Percentiles rank a stretch among this genome's conserved stretches.
Conservation (phyloP, 2,888 invertebrate species). For the Machimus atricapillus region DNA sequence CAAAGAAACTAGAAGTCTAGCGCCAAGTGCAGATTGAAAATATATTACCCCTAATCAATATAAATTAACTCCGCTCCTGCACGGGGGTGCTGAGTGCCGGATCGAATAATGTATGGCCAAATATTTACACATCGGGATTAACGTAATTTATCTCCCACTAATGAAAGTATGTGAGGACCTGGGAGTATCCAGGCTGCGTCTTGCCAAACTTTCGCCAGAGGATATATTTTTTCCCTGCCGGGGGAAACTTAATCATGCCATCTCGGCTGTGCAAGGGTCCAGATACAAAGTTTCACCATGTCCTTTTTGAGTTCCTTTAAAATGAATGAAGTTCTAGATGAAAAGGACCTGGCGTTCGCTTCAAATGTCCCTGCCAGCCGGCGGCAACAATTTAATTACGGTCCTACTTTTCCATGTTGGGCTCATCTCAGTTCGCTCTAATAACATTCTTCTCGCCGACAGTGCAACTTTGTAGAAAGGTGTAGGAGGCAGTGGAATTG, state of each 20-base stretch:
- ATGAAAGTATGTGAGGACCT: constrained; percentile 40
- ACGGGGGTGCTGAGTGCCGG: constrained; percentile 39
- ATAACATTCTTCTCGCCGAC: neutral
- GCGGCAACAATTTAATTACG: neutral
- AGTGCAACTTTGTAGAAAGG: neutral
- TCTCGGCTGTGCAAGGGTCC: neutral
- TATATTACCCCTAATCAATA: constrained; percentile 48
- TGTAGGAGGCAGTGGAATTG: neutral
- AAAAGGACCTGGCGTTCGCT: neutral
- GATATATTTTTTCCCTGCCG: neutral
- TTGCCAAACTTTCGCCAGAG: neutral
- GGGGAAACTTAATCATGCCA: neutral
- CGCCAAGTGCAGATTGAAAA: constrained; percentile 45
- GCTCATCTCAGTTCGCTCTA: neutral
- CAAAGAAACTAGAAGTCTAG: constrained; percentile 30
- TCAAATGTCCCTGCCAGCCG: neutral
- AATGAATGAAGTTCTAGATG: neutral
- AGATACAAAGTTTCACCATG: neutral
- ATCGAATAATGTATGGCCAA: constrained; percentile 42
- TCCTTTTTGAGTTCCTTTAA: neutral
- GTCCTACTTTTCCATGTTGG: neutral
- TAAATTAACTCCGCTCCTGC: constrained; percentile 45
- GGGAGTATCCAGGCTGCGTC: neutral
- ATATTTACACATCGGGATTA: constrained; percentile 46
- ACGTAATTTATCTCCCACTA: constrained; percentile 46